These are phyloP conservation scores for Diglossa cyanea DNA, from an alignment of 2,797 vertebrate species.

Conservation along the genomic window DNA sequence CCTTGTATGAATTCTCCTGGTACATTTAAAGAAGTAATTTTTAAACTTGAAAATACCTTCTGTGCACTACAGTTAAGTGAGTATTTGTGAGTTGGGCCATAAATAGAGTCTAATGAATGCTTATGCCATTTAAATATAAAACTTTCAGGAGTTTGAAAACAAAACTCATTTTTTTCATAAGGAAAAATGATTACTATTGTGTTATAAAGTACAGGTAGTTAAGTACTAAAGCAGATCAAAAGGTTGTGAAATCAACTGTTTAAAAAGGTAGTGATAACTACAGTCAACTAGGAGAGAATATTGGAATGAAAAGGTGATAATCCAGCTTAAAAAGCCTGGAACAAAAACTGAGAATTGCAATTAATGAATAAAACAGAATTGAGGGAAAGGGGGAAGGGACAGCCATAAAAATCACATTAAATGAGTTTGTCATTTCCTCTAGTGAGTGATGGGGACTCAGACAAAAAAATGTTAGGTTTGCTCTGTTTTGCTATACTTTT, in stretches of 20 bases:
- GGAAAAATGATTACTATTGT: neutral
- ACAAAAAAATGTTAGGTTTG: conserved; percentile 62
- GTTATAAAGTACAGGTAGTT: neutral
- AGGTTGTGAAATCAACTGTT: conserved; percentile 25
- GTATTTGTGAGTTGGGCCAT: neutral
- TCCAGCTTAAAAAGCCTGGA: conserved; percentile 20
- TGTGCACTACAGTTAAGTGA: neutral
- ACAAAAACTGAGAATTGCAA: neutral
- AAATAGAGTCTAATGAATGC: neutral
- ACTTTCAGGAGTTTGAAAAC: neutral
- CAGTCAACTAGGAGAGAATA: conserved; percentile 10
- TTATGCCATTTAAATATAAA: neutral
- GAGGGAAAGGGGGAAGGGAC: neutral
- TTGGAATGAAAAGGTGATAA: conserved; percentile 57
- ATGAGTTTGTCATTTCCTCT: conserved; percentile 62
- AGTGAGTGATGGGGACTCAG: conserved; percentile 44
- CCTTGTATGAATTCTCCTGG: neutral
- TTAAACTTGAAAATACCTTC: neutral
- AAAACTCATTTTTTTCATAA: neutral
- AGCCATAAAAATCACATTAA: conserved; percentile 49
- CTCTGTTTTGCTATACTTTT: conserved; percentile 66
- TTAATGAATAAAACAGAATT: conserved; percentile 54
- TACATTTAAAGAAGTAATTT: neutral
- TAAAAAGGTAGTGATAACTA: conserved; percentile 42
- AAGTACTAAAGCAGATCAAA: conserved; percentile 31